Evolutionary conservation across 2,113 vertebrate species (phyloP), one percentile per base, ranked within the genome.

Genomic region (Prochilodus magdalenae): DNA sequence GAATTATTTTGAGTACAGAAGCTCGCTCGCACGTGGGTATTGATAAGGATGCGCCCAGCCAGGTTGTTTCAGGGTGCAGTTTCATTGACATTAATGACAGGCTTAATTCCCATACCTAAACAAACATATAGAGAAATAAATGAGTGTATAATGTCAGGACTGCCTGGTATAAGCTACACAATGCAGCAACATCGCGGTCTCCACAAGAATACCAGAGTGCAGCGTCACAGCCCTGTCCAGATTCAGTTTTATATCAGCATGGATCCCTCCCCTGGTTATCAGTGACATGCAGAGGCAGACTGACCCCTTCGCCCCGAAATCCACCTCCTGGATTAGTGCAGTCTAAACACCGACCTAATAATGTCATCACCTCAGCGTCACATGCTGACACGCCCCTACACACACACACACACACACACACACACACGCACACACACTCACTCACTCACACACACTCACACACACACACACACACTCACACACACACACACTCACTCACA

Each of bases 301-400:
- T 67, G 60, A 63, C 67, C 70, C 26, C 40, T 57, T 22, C 73
- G 77, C 63, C 77, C 59, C 66, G 59, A 33, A 80, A 49, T 73
- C 67, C 77, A 80, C 83, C 69, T 59, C 30, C 49, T 75, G n/a
- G 63, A 79, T 71, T 72, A 49, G 60, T 33, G 73, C 53, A 62
- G 74, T 49, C 59, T 26, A 63, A 36, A 77, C 77, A 49, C 73
- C 66, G 30, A 49, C 69, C 67, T 82, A 60, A 82, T 75, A 53
- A 60, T 60, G 53, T 49, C 73, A 73, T 76, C 67, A 69, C 30
- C 49, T 77, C 27, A 73, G 59, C 69, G 60, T 72, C 74, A 71
- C 69, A 60, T 12, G 71, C 57, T 78, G 40, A 60, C 29, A 29
- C 44, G 26, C 51, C 16, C 13, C 8, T 47, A 67, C 62, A 44